Percentiles rank a stretch among this genome's conserved stretches.
These are phyloP conservation scores for Anthoptus insignis DNA, from an alignment of 2,888 invertebrate species.

Conservation along the genomic window DNA sequence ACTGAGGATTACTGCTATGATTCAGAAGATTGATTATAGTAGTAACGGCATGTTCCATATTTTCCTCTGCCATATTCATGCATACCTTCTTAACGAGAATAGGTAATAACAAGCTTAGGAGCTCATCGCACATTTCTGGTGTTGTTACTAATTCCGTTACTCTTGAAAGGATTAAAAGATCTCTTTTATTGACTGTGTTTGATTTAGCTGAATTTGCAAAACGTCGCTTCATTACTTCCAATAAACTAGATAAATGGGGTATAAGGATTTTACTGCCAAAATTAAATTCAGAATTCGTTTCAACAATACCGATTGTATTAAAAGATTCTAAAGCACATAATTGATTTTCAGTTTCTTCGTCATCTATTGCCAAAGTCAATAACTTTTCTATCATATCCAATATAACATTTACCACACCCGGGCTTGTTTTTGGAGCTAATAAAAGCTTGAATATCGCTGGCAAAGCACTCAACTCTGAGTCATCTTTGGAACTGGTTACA, in stretches of 20 bases:
- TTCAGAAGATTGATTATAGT: constrained; percentile 92
- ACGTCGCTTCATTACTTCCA: constrained; percentile 90
- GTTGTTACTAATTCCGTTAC: constrained; percentile 92
- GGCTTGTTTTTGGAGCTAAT: constrained; percentile 89
- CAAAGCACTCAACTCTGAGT: constrained; percentile 85
- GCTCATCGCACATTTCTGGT: constrained; percentile 89
- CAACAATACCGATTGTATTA: constrained; percentile 59
- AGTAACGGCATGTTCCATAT: constrained; percentile 89
- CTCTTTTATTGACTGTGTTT: constrained; percentile 89
- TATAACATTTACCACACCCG: constrained; percentile 89
- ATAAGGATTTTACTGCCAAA: constrained; percentile 91
- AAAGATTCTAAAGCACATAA: constrained; percentile 72
- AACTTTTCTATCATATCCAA: constrained; percentile 92
- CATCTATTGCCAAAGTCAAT: constrained; percentile 88
- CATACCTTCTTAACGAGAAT: constrained; percentile 89
- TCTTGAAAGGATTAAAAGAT: constrained; percentile 91
- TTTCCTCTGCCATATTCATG: constrained; percentile 88
- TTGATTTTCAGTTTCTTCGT: constrained; percentile 81
- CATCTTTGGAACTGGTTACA: constrained; percentile 84
- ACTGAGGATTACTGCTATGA: constrained; percentile 88
- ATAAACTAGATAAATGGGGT: constrained; percentile 90
- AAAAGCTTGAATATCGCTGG: constrained; percentile 91
- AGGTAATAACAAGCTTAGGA: constrained; percentile 91
- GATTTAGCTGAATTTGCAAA: constrained; percentile 87
- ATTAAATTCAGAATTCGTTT: constrained; percentile 79